Base-by-base conservation (phyloP, 2,113 vertebrate genomes). In the Apeltes quadracus region DNA sequence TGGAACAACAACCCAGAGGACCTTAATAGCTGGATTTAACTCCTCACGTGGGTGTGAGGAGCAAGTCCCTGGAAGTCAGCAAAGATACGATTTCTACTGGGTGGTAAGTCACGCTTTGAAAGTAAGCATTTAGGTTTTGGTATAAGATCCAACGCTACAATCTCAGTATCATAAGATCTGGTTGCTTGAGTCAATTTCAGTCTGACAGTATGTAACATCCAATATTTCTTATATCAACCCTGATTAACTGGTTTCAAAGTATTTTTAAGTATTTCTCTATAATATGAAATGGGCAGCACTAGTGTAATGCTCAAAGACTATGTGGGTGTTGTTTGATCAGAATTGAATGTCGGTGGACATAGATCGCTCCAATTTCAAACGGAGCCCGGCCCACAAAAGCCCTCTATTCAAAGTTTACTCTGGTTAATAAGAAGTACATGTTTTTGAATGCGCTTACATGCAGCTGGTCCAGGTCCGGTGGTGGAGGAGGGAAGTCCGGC, bases 381-480 rank as follows among this genome's bases (percentile, higher is more conserved):
- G 7, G 11, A 63, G 27, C 10, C 6, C 27, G 1, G 11, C 2
- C 25, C 39, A 44, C 15, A 62, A 7, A 27, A 41, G 7, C 23
- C 12, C 23, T 8, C 36, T 4, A 23, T 53, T 58, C 3, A 43
- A 32, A 71, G 22, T 0, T 55, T 23, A 3, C 32, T 11, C 22
- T 39, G 20, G 10, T 57, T 39, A 13, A 29, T 1, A 64, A 7
- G 20, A 20, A 72, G 7, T 51, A 8, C 4, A 41, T 39, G 14
- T 59, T n/a, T 43, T 62, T 63, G 41, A 61, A 38, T 66, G 57
- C 16, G 87, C 95, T 94, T 90, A 99, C 96, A 53, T 95, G 96
- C 58, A 98, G 95, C 69, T 97, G 96, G 78, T 99, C 98, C 12
- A 99, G 94, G 77, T 99, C 98, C 75, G 97, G 98, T 54, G 98